Evolutionary conservation across 2,888 invertebrate species (phyloP).

Genomic region (Hecatera dysodea): DNA sequence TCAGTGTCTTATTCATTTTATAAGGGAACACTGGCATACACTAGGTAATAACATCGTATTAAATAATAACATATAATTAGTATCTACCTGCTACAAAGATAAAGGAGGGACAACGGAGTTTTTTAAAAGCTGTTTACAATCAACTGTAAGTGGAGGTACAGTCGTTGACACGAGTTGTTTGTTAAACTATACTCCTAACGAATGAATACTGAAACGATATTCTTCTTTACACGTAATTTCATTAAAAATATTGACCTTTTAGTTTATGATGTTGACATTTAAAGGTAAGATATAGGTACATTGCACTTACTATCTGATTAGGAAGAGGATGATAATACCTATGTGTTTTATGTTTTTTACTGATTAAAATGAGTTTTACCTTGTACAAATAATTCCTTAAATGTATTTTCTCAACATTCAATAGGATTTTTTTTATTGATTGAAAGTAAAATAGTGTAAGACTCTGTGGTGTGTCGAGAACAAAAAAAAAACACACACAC

Average conservation of each 20-base stretch:
- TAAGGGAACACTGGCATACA: constrained; percentile 77
- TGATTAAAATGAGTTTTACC: neutral
- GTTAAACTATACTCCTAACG: constrained; percentile 42
- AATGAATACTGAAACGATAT: constrained; percentile 36
- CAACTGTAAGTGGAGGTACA: constrained; percentile 85
- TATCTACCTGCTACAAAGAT: constrained; percentile 87
- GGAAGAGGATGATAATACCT: neutral
- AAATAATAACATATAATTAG: constrained; percentile 90
- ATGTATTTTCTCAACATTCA: no score
- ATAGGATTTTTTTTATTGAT: no score
- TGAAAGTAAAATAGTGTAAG: no score
- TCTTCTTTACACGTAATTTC: constrained; percentile 7
- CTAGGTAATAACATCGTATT: constrained; percentile 88
- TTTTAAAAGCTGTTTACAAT: constrained; percentile 89
- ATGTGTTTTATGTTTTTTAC: neutral
- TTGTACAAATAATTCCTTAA: neutral
- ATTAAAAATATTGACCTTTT: constrained; percentile 13
- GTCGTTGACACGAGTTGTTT: constrained; percentile 72
- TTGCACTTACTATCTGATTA: constrained; percentile 11
- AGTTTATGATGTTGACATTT: constrained; percentile 31
- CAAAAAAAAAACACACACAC: no score
- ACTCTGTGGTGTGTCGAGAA: no score
- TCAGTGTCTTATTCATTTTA: constrained; percentile 77
- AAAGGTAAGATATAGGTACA: neutral
- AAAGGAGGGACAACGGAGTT: constrained; percentile 86